These are phyloP conservation scores for Menura novaehollandiae DNA, from an alignment of 2,113 vertebrate genomes.

Conservation along the genomic window DNA sequence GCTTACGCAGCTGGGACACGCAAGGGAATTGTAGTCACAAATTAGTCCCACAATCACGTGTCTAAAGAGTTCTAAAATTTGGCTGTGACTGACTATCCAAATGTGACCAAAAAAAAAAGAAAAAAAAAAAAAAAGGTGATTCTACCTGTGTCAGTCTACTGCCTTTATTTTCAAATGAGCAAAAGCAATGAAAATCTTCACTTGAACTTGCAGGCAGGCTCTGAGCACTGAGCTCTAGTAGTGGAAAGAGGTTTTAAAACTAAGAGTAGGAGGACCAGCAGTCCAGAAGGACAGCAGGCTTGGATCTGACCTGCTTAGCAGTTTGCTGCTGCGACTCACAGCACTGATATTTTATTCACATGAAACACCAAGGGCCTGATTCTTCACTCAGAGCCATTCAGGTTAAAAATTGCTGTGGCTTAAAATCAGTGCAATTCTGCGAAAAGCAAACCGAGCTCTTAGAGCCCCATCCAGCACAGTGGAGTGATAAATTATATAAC, in stretches of 20 bases:
- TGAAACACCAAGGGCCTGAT: background rate
- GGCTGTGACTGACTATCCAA: background rate
- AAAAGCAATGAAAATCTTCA: background rate
- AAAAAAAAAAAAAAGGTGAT: background rate
- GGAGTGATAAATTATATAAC: constrained; percentile 28
- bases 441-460: background rate
- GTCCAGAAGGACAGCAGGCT: background rate
- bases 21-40: background rate
- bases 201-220: background rate
- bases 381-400: background rate
- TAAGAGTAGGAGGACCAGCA: background rate
- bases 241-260: background rate
- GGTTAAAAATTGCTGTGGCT: background rate
- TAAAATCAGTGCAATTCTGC: background rate
- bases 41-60: background rate
- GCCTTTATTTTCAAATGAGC: background rate
- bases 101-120: no score
- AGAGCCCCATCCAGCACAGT: background rate
- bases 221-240: background rate
- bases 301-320: background rate
- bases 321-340: background rate
- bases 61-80: background rate
- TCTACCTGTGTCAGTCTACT: background rate
- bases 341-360: background rate
- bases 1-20: background rate